Conservation (phyloP, 2,888 invertebrate genomes). For the Epistrophe grossulariae region DNA sequence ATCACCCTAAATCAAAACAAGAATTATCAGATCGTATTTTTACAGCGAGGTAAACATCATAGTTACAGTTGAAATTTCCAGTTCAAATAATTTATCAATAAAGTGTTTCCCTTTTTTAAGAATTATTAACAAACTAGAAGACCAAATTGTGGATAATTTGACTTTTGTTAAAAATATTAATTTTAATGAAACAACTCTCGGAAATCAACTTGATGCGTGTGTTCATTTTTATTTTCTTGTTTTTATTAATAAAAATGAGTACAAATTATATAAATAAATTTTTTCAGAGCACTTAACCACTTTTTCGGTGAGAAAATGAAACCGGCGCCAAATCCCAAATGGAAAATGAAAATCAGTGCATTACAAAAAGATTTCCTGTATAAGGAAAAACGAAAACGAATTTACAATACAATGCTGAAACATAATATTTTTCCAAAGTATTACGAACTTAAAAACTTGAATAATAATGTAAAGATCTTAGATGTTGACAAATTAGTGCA, state of each 20-base stretch:
- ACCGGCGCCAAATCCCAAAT: not conserved
- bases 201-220: constrained; percentile 10
- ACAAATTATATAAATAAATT: not conserved
- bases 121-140: constrained; percentile 28
- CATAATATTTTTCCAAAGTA: constrained; percentile 41
- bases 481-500: not conserved
- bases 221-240: not conserved
- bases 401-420: constrained; percentile 33
- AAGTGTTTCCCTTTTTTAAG: not conserved
- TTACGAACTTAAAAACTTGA: not conserved
- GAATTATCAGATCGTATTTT: constrained; percentile 20
- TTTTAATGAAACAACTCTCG: constrained; percentile 15
- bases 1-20: not conserved
- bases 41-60: constrained; percentile 36
- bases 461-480: not conserved
- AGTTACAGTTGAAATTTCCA: not conserved
- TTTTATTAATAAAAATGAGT: not conserved
- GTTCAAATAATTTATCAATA: not conserved
- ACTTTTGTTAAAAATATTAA: not conserved
- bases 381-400: not conserved
- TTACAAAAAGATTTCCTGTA: not conserved
- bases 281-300: constrained; percentile 11
- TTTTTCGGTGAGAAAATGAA: constrained; percentile 16
- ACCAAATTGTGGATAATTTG: not conserved
- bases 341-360: constrained; percentile 15